Base-by-base conservation (phyloP, 37 sponge, comb jelly and placozoan species). In the Oopsacas minuta region DNA sequence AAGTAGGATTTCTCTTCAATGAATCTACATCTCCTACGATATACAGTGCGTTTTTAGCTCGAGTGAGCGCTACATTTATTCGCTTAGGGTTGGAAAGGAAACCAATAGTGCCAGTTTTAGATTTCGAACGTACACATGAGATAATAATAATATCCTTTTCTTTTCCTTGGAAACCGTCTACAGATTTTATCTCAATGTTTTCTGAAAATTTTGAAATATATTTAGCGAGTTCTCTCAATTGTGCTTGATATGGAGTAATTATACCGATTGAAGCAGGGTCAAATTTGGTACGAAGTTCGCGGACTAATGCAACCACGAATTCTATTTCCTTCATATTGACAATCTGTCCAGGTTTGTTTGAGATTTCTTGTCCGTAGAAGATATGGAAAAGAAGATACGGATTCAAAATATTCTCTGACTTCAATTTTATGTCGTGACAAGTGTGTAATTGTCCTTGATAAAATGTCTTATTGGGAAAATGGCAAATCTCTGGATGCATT, bases 221-320 rank as follows among this genome's bases (percentile, higher is more conserved):
- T 37, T 39, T 52, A 5, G 23, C 5, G 20, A 82, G 36, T 39
- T 39, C 83, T 49, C 35, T 92, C 82, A 83, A 61, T 81, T 92
- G 93, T 37, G 85, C 91, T 49, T 85, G 88, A 83, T 92, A 92
- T 10, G 93, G 93, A 35, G 93, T 92, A 38, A 92, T 92, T 5
- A 92, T 39, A 20, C 93, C 93, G 83, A 92, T 90, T 0, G 38
- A 37, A 22, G 69, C 5, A 8, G 25, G 25, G 0, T 53, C 52
- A 23, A 83, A 38, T 28, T 39, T 82, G 23, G 36, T 37, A 5
- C 22, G 46, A 25, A 92, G 69, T 23, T 88, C 81, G 0, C 82
- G 49, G 36, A 75, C 52, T 0, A 92, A 25, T 0, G 86, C 84
- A 0, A 81, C 0, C 36, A 92, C 84, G 23, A 90, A 37, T 0